Conservation (phyloP, 2,888 invertebrate species). For the Lithodes maja region DNA sequence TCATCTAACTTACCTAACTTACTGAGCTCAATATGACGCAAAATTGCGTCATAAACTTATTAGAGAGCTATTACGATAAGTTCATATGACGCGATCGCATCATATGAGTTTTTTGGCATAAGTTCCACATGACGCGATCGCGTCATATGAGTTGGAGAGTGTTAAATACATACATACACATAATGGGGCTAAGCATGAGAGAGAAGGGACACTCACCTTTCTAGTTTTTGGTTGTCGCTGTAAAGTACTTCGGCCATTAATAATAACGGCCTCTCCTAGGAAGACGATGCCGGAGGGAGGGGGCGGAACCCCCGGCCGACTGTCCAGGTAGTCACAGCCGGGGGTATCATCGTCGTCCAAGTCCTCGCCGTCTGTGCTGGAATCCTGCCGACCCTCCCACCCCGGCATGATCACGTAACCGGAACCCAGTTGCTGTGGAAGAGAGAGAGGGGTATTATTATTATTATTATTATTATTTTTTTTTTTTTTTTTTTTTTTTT, state of each 20-base stretch:
- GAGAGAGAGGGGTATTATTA: neutral
- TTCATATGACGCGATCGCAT: too few relatives aligned
- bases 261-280: slow-evolving; percentile 91
- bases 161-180: too few relatives aligned
- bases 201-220: slow-evolving; percentile 48
- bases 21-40: too few relatives aligned
- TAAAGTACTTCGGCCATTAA: slow-evolving; percentile 81
- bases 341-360: slow-evolving; percentile 78
- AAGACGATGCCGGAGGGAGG: slow-evolving; percentile 88
- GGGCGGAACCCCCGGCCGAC: slow-evolving; percentile 77
- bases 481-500: too few relatives aligned
- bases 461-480: too few relatives aligned
- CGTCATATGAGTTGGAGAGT: too few relatives aligned
- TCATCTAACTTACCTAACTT: too few relatives aligned
- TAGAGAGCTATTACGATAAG: too few relatives aligned
- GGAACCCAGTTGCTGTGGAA: slow-evolving; percentile 59
- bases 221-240: slow-evolving; percentile 68
- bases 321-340: slow-evolving; percentile 73
- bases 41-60: too few relatives aligned
- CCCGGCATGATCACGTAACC: slow-evolving; percentile 70
- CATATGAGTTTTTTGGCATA: too few relatives aligned
- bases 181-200: too few relatives aligned
- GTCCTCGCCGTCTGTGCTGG: slow-evolving; percentile 78
- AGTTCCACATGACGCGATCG: too few relatives aligned
- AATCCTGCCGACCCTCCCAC: slow-evolving; percentile 64